These are phyloP conservation scores for Fundulus diaphanus DNA, from an alignment of 2,797 vertebrate species.

Conservation along the genomic window DNA sequence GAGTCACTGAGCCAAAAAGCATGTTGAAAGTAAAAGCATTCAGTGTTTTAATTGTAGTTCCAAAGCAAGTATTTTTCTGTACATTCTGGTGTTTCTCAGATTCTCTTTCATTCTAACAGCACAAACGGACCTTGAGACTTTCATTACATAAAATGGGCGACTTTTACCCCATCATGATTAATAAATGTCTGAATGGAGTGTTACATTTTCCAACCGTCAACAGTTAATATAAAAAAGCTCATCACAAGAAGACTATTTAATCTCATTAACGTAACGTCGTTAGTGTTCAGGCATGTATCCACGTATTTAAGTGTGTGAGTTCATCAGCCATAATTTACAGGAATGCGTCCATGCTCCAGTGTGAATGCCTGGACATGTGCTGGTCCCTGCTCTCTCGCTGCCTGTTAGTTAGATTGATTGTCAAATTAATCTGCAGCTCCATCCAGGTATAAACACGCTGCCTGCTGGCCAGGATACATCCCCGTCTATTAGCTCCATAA, in stretches of 20 bases:
- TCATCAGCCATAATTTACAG: neutral
- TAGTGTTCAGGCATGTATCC: neutral
- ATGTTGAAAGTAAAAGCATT: neutral
- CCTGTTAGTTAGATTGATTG: slow-evolving; percentile 73
- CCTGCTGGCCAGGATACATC: slow-evolving; percentile 69
- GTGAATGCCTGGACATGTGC: slow-evolving; percentile 21
- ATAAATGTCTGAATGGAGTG: neutral
- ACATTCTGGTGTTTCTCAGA: neutral
- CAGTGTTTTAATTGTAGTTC: neutral
- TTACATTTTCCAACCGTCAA: neutral
- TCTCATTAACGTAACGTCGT: neutral
- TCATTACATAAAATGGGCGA: neutral
- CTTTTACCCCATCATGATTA: neutral
- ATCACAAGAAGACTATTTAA: neutral
- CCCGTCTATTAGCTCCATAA: slow-evolving; percentile 70
- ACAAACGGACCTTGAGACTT: neutral
- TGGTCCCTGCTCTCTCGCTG: slow-evolving; percentile 23
- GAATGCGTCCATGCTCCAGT: slow-evolving; percentile 3
- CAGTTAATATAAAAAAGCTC: neutral
- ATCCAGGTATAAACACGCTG: slow-evolving; percentile 73
- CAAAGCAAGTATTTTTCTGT: neutral
- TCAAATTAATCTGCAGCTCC: slow-evolving; percentile 71
- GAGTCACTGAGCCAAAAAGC: neutral
- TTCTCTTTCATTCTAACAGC: neutral
- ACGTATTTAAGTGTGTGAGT: neutral